These are phyloP conservation scores for Marmota flaviventris DNA, from an alignment of 2,113 vertebrate species.

Conservation along the genomic window DNA sequence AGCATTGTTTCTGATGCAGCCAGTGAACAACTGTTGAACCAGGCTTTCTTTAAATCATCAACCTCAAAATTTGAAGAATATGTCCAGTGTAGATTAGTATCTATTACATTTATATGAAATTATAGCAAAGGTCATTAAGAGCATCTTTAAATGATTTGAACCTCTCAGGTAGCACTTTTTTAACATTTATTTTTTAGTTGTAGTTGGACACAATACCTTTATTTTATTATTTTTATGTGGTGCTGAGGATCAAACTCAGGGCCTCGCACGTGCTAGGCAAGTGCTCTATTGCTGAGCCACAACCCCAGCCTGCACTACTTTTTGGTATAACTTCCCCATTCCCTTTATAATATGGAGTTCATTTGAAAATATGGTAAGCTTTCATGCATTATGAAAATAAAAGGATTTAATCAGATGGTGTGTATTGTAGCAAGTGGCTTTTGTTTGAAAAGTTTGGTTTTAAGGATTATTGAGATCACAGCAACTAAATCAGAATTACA, in stretches of 20 bases:
- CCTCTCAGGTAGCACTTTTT: not conserved
- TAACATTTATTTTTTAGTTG: too few species aligned
- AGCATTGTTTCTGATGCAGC: constrained; percentile 22
- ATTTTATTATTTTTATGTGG: too few species aligned
- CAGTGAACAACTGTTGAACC: not conserved
- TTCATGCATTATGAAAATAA: not conserved
- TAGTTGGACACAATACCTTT: too few species aligned
- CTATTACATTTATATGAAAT: constrained; percentile 34
- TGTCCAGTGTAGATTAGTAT: not conserved
- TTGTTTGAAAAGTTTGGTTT: constrained; percentile 14
- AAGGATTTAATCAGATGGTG: constrained; percentile 14
- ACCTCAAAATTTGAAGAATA: constrained; percentile 47
- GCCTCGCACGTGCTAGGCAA: too few species aligned
- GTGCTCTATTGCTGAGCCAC: too few species aligned
- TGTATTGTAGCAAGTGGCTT: constrained; percentile 10
- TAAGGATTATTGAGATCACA: constrained; percentile 15
- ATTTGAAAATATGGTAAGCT: constrained; percentile 44
- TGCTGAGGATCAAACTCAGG: too few species aligned
- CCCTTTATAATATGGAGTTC: not conserved
- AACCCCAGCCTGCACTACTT: not conserved
- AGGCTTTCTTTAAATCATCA: constrained; percentile 17
- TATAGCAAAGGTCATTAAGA: not conserved
- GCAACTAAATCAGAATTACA: constrained; percentile 44
- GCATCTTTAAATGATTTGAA: not conserved
- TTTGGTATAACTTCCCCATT: not conserved